A percentile compares a stretch with the other conserved stretches of the same genome.
Evolutionary conservation across 2,797 vertebrate genomes (phyloP).

Genomic region (Megalops cyprinoides): DNA sequence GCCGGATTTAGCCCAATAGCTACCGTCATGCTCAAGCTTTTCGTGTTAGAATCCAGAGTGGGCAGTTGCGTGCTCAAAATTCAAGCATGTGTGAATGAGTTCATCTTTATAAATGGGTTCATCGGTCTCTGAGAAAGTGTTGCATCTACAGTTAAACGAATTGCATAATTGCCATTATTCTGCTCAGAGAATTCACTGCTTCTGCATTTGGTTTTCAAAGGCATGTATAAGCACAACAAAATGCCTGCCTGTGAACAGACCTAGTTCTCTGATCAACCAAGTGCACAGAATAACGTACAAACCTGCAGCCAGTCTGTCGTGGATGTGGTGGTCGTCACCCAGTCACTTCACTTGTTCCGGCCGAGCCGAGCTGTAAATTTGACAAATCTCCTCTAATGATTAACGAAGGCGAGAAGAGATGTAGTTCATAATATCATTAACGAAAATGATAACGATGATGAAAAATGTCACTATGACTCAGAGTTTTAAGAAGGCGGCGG

Average conservation of each 20-base stretch:
- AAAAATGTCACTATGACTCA: slow-evolving; percentile 53
- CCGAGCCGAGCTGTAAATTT: slow-evolving; percentile 44
- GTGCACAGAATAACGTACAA: background rate
- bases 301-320: slow-evolving; percentile 37
- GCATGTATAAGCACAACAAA: background rate
- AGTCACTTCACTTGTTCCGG: slow-evolving; percentile 31
- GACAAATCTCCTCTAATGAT: slow-evolving; percentile 40
- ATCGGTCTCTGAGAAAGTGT: background rate
- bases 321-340: slow-evolving; percentile 39
- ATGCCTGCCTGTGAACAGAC: background rate
- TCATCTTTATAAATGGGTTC: background rate
- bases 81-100: background rate
- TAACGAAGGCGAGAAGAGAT: slow-evolving; percentile 35
- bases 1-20: background rate
- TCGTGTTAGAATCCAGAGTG: background rate
- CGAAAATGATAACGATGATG: slow-evolving; percentile 58
- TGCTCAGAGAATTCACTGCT: background rate
- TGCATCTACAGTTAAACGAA: background rate
- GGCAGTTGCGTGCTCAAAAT: background rate
- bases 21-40: background rate
- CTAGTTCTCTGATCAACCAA: background rate
- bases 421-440: slow-evolving; percentile 49
- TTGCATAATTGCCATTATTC: background rate
- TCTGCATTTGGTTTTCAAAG: background rate
- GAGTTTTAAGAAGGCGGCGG: slow-evolving; percentile 47